Percentiles rank a stretch among this genome's conserved stretches.
phyloP scores from a whole-genome alignment of 2,888 invertebrate species.

The Stegana nigrithorax region DNA sequence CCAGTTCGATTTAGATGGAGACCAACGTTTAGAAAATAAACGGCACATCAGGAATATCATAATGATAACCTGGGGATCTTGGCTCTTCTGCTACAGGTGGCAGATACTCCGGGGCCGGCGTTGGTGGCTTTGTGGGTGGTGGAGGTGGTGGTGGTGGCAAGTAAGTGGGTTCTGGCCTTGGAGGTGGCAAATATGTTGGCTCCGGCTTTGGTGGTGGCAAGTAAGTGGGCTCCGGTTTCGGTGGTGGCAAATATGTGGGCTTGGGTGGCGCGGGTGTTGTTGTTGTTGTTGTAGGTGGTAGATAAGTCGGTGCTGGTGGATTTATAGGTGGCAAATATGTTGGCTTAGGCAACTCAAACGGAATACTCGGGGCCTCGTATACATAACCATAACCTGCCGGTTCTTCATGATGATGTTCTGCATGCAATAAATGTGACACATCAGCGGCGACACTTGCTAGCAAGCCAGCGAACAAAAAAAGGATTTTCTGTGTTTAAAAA shows the following conservation, averaged over 20 bases:
- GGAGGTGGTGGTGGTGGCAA: constrained; percentile 32
- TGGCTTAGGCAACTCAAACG: constrained; percentile 43
- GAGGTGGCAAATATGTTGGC: constrained; percentile 34
- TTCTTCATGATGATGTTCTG: constrained; percentile 21
- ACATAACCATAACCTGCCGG: constrained; percentile 50
- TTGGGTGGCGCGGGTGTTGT: constrained; percentile 22
- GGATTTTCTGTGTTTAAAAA: constrained; percentile 40
- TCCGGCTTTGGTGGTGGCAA: constrained; percentile 35
- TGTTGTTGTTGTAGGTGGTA: constrained; percentile 28
- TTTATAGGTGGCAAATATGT: constrained; percentile 28
- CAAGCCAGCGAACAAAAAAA: constrained; percentile 39
- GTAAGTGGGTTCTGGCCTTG: constrained; percentile 32
- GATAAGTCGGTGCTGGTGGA: constrained; percentile 26
- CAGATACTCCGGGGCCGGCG: constrained; percentile 33
- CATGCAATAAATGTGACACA: constrained; percentile 53
- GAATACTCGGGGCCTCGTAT: constrained; percentile 48
- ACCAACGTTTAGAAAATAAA: constrained; percentile 49
- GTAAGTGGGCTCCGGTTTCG: constrained; percentile 32
- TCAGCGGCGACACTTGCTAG: constrained; percentile 46
- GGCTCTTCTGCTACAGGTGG: constrained; percentile 41
- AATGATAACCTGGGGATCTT: constrained; percentile 43
- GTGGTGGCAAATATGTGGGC: constrained; percentile 31
- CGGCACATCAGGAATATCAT: constrained; percentile 43
- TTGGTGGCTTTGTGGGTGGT: constrained; percentile 26
- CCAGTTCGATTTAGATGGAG: too few relatives aligned